Evolutionary conservation across 1,140 invertebrate genomes (phyloP), one percentile per base, ranked within the genome.

Genomic region (Drosophila sulfurigaster): DNA sequence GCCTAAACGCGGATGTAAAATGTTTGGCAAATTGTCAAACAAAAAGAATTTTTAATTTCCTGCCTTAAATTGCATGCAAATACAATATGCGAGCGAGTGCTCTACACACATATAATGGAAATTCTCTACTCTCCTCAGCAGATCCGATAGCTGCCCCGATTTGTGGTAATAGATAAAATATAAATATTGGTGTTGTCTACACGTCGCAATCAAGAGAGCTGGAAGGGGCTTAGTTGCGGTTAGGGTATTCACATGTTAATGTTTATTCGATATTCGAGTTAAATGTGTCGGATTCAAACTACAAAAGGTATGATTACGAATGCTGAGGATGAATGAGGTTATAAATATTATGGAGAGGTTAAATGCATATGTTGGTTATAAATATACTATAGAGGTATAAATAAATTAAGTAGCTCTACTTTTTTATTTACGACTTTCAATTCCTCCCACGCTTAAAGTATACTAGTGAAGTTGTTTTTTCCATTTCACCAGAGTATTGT

Each of bases 11-110:
- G 65, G 71, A 89, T 80, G 72, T 75, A 89, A 78, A 81, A 89
- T 87, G 77, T 81, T 89, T 88, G 83, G 85, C 83, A 88, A 88
- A 89, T 88, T 89, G 83, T 85, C 83, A 88, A 88, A 88, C 81
- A 82, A 85, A 88, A 79, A 89, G 77, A 62, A 78, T 89, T 88
- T 88, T 88, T 89, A 88, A 88, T 88, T 88, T 88, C 83, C 83
- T 89, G 83, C 70, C 54, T 80, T 83, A 88, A 87, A 87, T 87
- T 83, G 78, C 82, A 82, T 87, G 75, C 67, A 80, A 82, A 82
- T 82, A 72, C 72, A 82, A 83, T 83, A 78, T 59, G 75, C 77
- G 41, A 41, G 7, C 30, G 38, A 41, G 3, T 41, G 10, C 62
- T 68, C 49, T 4, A 4, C 43, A 43, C 64, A 25, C 20, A 11